A percentile compares a stretch with the other conserved stretches of the same genome.
Evolutionary conservation across 2,797 vertebrate genomes (phyloP).

Genomic region (Lepus oiostolus): DNA sequence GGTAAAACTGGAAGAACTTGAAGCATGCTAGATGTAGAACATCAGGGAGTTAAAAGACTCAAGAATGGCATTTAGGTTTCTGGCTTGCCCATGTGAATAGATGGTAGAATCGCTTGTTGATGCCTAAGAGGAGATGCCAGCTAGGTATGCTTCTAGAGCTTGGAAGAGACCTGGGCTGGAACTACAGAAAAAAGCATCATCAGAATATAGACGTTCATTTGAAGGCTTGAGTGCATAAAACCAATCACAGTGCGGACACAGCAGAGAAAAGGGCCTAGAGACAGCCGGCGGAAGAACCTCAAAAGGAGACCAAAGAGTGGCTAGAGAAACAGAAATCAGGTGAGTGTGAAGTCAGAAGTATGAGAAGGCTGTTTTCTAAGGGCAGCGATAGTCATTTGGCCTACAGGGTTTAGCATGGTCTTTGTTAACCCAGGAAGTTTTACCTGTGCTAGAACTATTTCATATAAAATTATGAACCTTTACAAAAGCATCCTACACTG

Average conservation of each 20-base stretch:
- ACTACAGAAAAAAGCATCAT: background rate
- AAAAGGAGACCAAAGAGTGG: background rate
- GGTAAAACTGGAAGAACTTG: background rate
- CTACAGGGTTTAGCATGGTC: too few relatives aligned
- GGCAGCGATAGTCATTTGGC: background rate
- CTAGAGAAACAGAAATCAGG: background rate
- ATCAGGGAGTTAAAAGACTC: background rate
- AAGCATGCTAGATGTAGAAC: conserved; percentile 19
- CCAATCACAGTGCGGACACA: background rate
- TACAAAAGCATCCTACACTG: conserved; percentile 11
- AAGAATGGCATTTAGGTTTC: conserved; percentile 18
- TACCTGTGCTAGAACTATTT: background rate
- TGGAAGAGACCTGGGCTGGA: background rate
- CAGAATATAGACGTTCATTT: background rate
- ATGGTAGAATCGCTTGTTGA: background rate
- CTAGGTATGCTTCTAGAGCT: conserved; percentile 20
- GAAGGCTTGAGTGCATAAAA: background rate
- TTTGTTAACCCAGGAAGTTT: background rate
- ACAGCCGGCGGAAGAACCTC: background rate
- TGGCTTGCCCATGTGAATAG: background rate
- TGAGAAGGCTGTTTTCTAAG: conserved; percentile 48
- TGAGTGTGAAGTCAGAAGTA: background rate
- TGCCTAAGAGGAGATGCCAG: background rate
- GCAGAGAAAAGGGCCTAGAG: conserved; percentile 13
- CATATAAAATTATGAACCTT: background rate